Evolutionary conservation across 2,113 vertebrate species (phyloP).

Genomic region (Crotalus helleri): DNA sequence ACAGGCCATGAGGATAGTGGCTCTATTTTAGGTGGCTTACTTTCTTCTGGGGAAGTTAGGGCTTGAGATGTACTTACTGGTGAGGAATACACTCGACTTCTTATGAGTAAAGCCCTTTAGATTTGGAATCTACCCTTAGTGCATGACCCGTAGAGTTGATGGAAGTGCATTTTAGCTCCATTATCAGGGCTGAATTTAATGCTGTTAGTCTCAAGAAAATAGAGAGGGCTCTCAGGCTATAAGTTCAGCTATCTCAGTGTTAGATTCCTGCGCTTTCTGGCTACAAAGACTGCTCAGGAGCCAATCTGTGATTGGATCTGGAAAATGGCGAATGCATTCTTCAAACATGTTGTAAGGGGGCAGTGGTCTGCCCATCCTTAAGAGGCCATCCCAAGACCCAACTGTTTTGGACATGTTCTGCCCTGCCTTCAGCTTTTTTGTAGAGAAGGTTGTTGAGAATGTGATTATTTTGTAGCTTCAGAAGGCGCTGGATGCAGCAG

Average conservation of each 20-base stretch:
- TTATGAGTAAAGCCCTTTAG: neutral
- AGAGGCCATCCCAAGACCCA: neutral
- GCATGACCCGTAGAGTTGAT: neutral
- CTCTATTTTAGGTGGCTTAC: neutral
- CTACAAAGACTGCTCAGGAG: neutral
- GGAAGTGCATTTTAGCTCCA: neutral
- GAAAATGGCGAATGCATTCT: neutral
- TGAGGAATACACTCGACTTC: neutral
- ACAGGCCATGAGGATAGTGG: neutral
- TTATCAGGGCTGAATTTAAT: neutral
- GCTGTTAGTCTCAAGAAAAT: neutral
- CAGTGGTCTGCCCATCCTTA: neutral
- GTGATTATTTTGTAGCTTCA: neutral
- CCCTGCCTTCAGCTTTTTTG: neutral
- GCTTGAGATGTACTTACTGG: neutral
- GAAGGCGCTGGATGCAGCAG: neutral
- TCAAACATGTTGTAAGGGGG: neutral
- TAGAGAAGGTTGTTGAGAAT: neutral
- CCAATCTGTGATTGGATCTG: neutral
- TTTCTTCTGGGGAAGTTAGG: neutral
- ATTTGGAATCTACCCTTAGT: neutral
- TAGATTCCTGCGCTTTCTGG: neutral
- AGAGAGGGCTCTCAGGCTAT: neutral
- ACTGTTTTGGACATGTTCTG: neutral
- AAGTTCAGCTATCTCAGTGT: neutral